Conservation (phyloP, 1,140 invertebrate genomes). For the Geopemphigus sp. region DNA sequence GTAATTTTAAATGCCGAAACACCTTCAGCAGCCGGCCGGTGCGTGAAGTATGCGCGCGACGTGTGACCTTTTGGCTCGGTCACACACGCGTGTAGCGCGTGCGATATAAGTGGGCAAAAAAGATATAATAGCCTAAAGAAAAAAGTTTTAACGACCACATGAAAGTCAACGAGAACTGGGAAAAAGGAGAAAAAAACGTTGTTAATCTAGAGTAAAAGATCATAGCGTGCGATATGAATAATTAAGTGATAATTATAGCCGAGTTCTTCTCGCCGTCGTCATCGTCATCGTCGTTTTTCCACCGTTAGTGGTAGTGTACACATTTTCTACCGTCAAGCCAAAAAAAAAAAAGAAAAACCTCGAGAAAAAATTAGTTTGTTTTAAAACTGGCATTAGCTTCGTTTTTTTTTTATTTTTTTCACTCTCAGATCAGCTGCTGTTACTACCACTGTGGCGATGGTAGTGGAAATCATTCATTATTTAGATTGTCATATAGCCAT, state of each 20-base stretch:
- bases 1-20: neutral
- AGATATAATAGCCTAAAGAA: neutral
- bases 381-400: conserved; percentile 30
- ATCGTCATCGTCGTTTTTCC: neutral
- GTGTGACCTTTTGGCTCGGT: neutral
- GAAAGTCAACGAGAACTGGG: neutral
- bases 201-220: conserved; percentile 44
- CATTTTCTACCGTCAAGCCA: neutral
- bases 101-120: neutral
- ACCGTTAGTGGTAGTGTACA: neutral
- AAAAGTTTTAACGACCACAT: conserved; percentile 6
- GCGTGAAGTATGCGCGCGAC: too few species aligned
- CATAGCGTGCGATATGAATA: conserved; percentile 45
- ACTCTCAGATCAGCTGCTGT: neutral
- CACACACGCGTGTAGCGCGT: neutral
- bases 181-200: conserved; percentile 19
- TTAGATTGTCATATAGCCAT: conserved; percentile 25
- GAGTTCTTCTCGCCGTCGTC: conserved; percentile 7
- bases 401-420: neutral
- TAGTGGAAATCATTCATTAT: conserved; percentile 32
- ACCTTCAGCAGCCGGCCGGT: neutral
- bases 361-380: conserved; percentile 40
- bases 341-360: neutral
- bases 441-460: neutral
- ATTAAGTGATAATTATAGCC: conserved; percentile 43